Evolutionary conservation across 2,888 invertebrate species (phyloP).

Genomic region (Agonopterix heracliana): DNA sequence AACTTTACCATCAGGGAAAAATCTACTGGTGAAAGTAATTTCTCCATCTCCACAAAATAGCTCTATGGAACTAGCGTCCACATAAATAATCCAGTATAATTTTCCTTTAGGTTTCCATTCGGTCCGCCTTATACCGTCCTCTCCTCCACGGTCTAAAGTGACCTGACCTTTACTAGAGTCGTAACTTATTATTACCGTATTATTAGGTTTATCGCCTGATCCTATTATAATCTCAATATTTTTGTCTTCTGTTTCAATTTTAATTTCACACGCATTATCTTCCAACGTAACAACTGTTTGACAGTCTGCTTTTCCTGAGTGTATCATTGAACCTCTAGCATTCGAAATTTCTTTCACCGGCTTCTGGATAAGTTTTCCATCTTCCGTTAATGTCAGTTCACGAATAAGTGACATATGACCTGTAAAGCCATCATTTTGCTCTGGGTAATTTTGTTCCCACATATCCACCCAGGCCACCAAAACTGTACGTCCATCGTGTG

Average conservation of each 20-base stretch:
- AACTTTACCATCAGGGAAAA: conserved; percentile 33
- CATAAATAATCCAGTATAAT: conserved; percentile 31
- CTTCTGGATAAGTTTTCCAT: conserved; percentile 40
- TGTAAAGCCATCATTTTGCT: conserved; percentile 48
- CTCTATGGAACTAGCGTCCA: conserved; percentile 55
- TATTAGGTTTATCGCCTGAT: conserved; percentile 15
- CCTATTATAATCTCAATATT: conserved; percentile 38
- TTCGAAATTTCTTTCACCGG: conserved; percentile 33
- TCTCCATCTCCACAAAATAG: conserved; percentile 42
- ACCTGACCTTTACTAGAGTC: conserved; percentile 26
- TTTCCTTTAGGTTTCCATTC: conserved; percentile 34
- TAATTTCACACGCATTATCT: conserved; percentile 45
- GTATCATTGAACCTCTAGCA: conserved; percentile 22
- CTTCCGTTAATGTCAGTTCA: conserved; percentile 30
- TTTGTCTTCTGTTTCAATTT: conserved; percentile 18
- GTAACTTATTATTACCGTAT: conserved; percentile 34
- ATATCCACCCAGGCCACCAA: conserved; percentile 59
- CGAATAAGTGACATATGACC: conserved; percentile 57
- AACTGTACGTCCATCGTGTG: conserved; percentile 34
- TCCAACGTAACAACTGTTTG: conserved; percentile 14
- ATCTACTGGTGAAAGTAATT: conserved; percentile 46
- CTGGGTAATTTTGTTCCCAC: conserved; percentile 60
- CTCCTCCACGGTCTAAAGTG: conserved; percentile 46
- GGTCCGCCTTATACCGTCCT: conserved; percentile 44
- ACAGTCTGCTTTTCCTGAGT: conserved; percentile 20